Evolutionary conservation across 2,113 vertebrate species (phyloP), one percentile per base, ranked within the genome.

Genomic region (Salminus brasiliensis): DNA sequence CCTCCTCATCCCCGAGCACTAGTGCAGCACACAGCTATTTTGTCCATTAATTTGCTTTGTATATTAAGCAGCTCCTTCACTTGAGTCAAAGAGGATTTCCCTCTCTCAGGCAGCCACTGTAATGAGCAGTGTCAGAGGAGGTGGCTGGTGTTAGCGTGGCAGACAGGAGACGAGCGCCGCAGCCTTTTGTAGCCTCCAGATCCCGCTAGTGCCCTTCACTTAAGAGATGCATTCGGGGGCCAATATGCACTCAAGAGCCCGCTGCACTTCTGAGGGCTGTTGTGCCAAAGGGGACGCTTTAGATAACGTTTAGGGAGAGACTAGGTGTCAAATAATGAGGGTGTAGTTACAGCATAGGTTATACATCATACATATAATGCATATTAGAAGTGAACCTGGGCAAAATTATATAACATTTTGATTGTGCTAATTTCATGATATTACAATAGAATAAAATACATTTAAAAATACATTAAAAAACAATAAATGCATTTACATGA

Each of bases 61-160:
- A 85, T 90, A 87, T 91, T 90, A 89, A 93, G 91, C 83, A 91
- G 89, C 88, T 88, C 89, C 90, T 91, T 91, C 88, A 91, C 72
- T 83, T 87, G 79, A 89, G 87, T 90, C 88, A 90, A 90, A 92
- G 86, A 87, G 88, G 87, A 91, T 88, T 88, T 85, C 76, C 86
- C 79, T 73, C 85, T 90, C 84, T 85, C 85, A 88, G 76, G 82
- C 89, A 78, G 75, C 72, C 63, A 55, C 75, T 41, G 75, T 84
- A 84, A 84, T 81, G 79, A 78, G 79, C 72, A 70, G 55, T 74
- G 79, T 81, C 75, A 78, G 63, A 78, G 72, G 55, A 78, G 71
- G 79, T 74, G 83, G 72, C 76, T 81, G 71, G 63, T 75, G 76
- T 81, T 71, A 72, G 75, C 52, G 74, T 71, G 59, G 45, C 29